phyloP scores from a whole-genome alignment of 2,888 invertebrate species.

The Sthenelais limicola region DNA sequence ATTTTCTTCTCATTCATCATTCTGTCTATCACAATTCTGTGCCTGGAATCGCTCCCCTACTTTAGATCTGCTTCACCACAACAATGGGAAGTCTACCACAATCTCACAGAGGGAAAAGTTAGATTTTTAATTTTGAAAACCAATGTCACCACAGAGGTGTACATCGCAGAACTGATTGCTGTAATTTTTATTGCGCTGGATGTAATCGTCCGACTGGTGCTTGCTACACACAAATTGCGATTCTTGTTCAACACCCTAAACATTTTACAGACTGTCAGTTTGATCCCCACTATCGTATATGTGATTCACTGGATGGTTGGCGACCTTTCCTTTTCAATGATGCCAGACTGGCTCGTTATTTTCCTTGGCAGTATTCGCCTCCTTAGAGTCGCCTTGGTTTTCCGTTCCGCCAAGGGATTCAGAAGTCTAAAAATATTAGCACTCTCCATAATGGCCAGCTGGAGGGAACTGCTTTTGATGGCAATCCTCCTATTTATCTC shows the following conservation, averaged over 20 bases:
- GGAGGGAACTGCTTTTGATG: conserved; percentile 26
- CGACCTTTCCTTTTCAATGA: neutral
- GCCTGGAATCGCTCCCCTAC: conserved; percentile 26
- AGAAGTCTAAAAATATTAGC: conserved; percentile 12
- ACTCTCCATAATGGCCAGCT: conserved; percentile 17
- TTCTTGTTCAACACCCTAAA: conserved; percentile 3
- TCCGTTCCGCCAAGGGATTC: conserved; percentile 14
- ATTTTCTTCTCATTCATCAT: conserved; percentile 18
- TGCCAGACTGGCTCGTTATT: neutral
- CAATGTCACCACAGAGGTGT: neutral
- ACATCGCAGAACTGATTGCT: conserved; percentile 10
- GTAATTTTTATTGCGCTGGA: neutral
- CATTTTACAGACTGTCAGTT: neutral
- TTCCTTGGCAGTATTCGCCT: conserved; percentile 5
- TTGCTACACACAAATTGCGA: neutral
- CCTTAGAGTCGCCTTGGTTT: conserved; percentile 10
- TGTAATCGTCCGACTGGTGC: neutral
- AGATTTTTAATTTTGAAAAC: neutral
- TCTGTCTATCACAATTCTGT: conserved; percentile 1
- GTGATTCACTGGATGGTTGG: neutral
- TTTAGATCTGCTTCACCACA: neutral
- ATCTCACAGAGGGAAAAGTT: conserved; percentile 9
- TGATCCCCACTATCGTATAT: conserved; percentile 18
- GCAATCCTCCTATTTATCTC: neutral
- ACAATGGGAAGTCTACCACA: neutral